Evolutionary conservation across 2,888 invertebrate genomes (phyloP), one percentile per base, ranked within the genome.

Genomic region (Standfussiana lucernea): DNA sequence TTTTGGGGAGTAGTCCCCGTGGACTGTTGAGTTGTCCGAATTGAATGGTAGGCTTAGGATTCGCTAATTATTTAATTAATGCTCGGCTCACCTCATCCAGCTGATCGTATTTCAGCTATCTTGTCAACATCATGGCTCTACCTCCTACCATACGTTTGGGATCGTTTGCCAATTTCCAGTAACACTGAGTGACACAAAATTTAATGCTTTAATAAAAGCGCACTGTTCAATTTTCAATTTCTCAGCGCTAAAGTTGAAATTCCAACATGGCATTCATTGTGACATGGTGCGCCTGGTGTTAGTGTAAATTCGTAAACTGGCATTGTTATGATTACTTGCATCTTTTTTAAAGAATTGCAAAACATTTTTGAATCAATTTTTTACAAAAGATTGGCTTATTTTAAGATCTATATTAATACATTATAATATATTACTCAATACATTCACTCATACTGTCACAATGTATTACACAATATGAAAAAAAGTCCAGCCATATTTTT

Each of bases 401-500:
- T 28, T 53, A 77, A 18, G 24, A 37, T 37, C 6, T 6, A 28
- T 42, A 42, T 35, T n/a, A n/a, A n/a, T n/a, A n/a, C n/a, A n/a
- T n/a, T n/a, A n/a, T n/a, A n/a, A n/a, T n/a, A n/a, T n/a, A n/a
- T n/a, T 24, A 66, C 40, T 53, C 15, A 53, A 42, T 35, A 35
- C 35, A 75, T 28, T 28, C 56, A 61, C 21, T 24, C 11, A 6
- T 24, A 28, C 7, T 11, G 45, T 32, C 42, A n/a, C 28, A 18
- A 11, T 42, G 6, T 21, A 42, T 53, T 64, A 73, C 82, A 59
- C 18, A 59, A 81, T 35, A 13, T 40, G 11, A n/a, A 72, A 18
- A n/a, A 42, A 37, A 37, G n/a, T n/a, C n/a, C n/a, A n/a, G n/a
- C n/a, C 21, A 45, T 37, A 18, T 59, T 56, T 50, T 70, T 80